Base-by-base conservation (phyloP, 2,888 invertebrate species). In the Therioaphis trifolii region DNA sequence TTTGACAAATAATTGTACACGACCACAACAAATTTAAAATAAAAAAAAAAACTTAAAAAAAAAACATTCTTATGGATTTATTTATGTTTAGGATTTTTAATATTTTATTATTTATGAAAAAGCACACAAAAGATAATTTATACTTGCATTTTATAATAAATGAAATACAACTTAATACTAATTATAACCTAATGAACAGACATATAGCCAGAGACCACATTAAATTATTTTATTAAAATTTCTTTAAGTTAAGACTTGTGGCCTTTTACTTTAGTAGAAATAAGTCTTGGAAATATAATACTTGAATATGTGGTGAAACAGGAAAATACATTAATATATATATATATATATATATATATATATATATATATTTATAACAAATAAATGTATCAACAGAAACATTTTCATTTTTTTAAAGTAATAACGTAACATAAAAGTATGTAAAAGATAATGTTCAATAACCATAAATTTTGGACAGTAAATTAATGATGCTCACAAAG, bases 1-100 rank as follows among this genome's bases (percentile, higher is more conserved):
- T 82, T 82, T 82, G 80, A 72, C 80, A 82, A 82, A 82, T 82
- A 82, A 80, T 49, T 80, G 71, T 29, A 68, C 66, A 55, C 27
- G 24, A 55, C 55, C 52, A 78, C 15, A 35, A n/a, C n/a, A n/a
- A n/a, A n/a, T n/a, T n/a, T n/a, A n/a, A 79, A 18, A n/a, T 21
- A 55, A 69, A 74, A 61, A 14, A 15, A 46, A 66, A 35, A 46
- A 46, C 12, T 27, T 29, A 24, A 66, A 66, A 71, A 40, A 40
- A 78, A 69, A 79, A 55, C 35, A 46, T 43, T 7, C 46, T 71
- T 61, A 46, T 63, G 27, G 49, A 49, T 29, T 40, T 40, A 52
- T 74, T 63, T 61, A 61, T 12, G 11, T 72, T 79, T 29, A 80
- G 35, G 24, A 29, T 21, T 52, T 66, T 18, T 61, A n/a, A n/a